Conservation (phyloP, 2,113 vertebrate species). For the Nesoenas mayeri region DNA sequence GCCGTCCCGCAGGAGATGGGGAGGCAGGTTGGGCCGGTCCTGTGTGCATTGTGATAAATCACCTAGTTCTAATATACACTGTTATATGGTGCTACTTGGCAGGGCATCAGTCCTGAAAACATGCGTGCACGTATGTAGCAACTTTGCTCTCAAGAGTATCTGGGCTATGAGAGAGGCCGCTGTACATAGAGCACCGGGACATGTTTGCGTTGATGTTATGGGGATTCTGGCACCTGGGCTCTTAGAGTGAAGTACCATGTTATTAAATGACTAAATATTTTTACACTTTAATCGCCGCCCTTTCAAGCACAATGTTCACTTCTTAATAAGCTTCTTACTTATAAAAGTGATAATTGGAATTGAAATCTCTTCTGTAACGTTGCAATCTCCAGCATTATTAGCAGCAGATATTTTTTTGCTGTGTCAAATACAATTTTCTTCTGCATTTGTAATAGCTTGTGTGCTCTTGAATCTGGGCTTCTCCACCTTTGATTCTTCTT, state of each 20-base stretch:
- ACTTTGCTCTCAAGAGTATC: background rate
- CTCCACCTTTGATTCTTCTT: background rate
- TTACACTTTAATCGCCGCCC: fast-evolving
- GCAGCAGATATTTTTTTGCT: background rate
- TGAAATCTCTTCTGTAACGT: background rate
- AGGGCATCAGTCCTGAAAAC: background rate
- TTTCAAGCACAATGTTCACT: background rate
- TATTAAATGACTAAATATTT: background rate
- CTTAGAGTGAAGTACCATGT: background rate
- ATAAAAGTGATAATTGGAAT: background rate
- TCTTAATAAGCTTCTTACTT: background rate
- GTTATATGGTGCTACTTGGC: background rate
- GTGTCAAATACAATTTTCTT: background rate
- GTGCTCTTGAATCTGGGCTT: background rate
- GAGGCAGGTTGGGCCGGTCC: background rate
- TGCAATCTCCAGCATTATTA: background rate
- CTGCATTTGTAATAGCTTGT: background rate
- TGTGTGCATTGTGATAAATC: background rate
- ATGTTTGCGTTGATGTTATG: background rate
- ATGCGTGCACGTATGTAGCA: fast-evolving
- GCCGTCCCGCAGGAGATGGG: background rate
- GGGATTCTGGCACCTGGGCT: background rate
- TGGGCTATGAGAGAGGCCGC: background rate
- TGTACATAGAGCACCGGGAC: background rate
- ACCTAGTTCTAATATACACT: fast-evolving